Evolutionary conservation across 1,140 invertebrate genomes (phyloP), one percentile per base, ranked within the genome.

Genomic region (Nephila pilipes): DNA sequence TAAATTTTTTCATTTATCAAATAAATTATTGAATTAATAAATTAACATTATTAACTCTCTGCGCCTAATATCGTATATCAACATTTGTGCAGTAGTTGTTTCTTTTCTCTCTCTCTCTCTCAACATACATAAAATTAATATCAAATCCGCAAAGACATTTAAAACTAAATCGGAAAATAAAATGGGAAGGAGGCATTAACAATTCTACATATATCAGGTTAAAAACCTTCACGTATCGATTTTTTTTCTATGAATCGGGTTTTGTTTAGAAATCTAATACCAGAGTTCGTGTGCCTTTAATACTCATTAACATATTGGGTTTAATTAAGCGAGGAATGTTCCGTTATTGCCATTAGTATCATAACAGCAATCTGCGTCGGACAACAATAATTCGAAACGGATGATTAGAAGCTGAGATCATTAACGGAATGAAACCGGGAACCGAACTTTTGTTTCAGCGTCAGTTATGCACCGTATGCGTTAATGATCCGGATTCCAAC

Each of bases 351-450:
- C 90, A 85, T 65, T 69, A 69, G 81, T 60, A 85, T 69, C 58
- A 54, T 69, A 22, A 29, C 79, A 54, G 81, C 60, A 92, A 90
- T 90, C 88, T 90, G 65, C 69, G 65, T 46, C 5, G 69, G 69
- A 90, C 88, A 90, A 92, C 88, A 90, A 92, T 85, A 85, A 92
- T 85, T 85, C 58, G 60, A 92, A 92, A 92, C 60, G 80, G 81
- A 85, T 92, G 90, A 92, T 85, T 92, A 92, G 46, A 58, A 29
- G n/a, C 58, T n/a, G 6, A 85, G 79, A 92, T 85, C 90, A 92
- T 92, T 92, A 92, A 92, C 80, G 90, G 60, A 92, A 92, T 85
- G 90, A 83, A 92, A 92, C 16, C 63, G 38, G 88, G 29, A 90
- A 54, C 80, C 14, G 58, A 85, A 85, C 90, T 85, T 92, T 92